Percentiles rank a stretch among this genome's conserved stretches.
phyloP scores from a whole-genome alignment of 2,113 vertebrate genomes.

The Ondatra zibethicus region DNA sequence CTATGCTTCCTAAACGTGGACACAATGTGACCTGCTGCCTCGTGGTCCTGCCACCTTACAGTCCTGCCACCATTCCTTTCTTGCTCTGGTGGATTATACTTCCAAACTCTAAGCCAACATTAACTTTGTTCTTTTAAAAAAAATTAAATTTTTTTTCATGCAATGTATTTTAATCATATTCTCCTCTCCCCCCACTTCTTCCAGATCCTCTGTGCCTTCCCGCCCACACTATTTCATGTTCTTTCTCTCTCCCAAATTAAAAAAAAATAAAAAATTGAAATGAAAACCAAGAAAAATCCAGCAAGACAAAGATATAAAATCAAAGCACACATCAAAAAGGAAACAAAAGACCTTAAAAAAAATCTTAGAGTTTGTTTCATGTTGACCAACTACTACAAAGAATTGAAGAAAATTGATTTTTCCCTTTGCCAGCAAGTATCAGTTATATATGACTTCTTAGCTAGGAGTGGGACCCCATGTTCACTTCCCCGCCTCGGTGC shows the following conservation, averaged over 20 bases:
- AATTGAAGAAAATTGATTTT: neutral
- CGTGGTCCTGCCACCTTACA: neutral
- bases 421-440: neutral
- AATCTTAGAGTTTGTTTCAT: neutral
- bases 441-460: neutral
- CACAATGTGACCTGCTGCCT: neutral
- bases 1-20: neutral
- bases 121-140: neutral
- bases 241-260: neutral
- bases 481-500: neutral
- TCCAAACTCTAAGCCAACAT: neutral
- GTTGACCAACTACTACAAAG: neutral
- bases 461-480: neutral
- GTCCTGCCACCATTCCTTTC: neutral
- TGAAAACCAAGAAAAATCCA: neutral
- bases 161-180: neutral
- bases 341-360: neutral
- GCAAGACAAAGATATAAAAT: neutral
- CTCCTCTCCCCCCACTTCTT: neutral
- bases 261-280: neutral
- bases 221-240: neutral
- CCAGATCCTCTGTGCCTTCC: neutral
- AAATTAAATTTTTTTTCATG: neutral
- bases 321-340: neutral
- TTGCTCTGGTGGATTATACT: neutral